Evolutionary conservation across 2,113 vertebrate genomes (phyloP).

Genomic region (Myocastor coypus): DNA sequence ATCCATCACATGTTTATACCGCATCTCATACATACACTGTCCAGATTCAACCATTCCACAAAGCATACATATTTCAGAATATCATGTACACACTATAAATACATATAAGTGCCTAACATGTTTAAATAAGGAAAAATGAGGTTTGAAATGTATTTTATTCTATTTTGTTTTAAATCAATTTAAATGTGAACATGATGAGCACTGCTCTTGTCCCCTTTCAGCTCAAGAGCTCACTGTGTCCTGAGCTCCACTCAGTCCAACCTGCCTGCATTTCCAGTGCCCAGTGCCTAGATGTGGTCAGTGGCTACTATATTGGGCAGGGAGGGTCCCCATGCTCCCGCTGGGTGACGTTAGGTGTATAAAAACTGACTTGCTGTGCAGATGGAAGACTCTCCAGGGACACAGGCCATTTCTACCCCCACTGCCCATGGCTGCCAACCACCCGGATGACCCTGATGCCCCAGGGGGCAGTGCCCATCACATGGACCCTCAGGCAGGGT

Average conservation of each 20-base stretch:
- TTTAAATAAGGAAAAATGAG: neutral
- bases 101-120: neutral
- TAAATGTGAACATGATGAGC: neutral
- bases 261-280: neutral
- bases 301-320: neutral
- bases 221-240: neutral
- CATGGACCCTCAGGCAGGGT: neutral
- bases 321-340: fast-evolving
- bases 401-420: neutral
- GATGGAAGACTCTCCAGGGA: neutral
- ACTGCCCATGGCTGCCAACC: neutral
- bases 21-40: neutral
- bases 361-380: neutral
- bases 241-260: neutral
- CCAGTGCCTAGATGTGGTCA: neutral
- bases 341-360: neutral
- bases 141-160: neutral
- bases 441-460: neutral
- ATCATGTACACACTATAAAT: neutral
- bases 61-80: neutral
- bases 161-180: neutral
- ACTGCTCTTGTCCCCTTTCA: neutral
- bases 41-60: neutral
- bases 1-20: neutral
- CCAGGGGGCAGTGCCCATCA: fast-evolving